Conservation (phyloP, 2,113 vertebrate species). For the Cnemophilus loriae region DNA sequence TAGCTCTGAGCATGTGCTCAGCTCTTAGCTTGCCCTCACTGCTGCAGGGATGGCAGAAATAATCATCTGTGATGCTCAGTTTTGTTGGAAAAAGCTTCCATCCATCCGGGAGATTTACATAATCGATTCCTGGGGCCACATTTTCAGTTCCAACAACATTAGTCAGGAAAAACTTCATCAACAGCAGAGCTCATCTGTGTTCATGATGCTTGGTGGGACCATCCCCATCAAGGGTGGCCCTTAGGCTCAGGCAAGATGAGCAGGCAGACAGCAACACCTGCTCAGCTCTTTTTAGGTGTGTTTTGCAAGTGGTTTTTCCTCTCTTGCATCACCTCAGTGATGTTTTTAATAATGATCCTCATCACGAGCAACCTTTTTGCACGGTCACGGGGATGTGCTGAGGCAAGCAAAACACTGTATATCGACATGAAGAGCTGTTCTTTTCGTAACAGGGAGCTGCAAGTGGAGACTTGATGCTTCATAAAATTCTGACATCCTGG, state of each 20-base stretch:
- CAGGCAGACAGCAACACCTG: not conserved
- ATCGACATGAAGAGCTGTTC: not conserved
- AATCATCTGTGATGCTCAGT: not conserved
- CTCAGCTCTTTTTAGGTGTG: not conserved
- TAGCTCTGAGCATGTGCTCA: not conserved
- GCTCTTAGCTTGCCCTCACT: not conserved
- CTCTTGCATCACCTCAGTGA: not conserved
- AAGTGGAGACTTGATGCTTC: slow-evolving; percentile 7
- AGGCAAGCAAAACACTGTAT: not conserved
- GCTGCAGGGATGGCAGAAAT: not conserved
- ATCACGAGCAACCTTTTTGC: not conserved
- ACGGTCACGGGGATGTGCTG: not conserved
- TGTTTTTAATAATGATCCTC: not conserved
- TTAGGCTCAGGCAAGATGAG: not conserved
- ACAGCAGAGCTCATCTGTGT: not conserved
- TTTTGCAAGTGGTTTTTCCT: not conserved
- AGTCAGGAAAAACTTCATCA: not conserved
- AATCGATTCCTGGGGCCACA: not conserved
- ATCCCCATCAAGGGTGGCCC: not conserved
- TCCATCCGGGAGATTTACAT: not conserved
- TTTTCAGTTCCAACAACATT: not conserved
- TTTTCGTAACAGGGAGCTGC: slow-evolving; percentile 6
- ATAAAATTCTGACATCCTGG: slow-evolving; percentile 58
- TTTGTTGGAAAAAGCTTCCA: not conserved
- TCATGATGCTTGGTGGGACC: not conserved